phyloP scores from a whole-genome alignment of 2,113 vertebrate genomes.

The Pyxicephalus adspersus region DNA sequence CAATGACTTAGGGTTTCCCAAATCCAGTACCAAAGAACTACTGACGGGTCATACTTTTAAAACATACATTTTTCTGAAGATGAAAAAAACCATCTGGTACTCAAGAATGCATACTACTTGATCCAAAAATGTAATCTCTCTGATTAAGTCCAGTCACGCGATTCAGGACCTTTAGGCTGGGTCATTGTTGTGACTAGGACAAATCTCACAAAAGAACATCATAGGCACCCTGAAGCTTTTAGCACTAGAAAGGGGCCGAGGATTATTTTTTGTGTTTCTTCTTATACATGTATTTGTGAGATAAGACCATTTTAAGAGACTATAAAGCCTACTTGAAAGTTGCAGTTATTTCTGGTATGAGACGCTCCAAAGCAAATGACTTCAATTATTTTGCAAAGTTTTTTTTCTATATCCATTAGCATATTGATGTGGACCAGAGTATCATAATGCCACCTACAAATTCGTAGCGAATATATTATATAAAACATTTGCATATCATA shows the following conservation, averaged over 20 bases:
- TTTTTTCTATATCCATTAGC: constrained; percentile 39
- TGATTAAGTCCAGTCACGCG: background rate
- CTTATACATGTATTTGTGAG: constrained; percentile 16
- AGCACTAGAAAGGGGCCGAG: background rate
- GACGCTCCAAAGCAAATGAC: constrained; percentile 23
- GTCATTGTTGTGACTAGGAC: background rate
- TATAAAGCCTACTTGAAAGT: constrained; percentile 30
- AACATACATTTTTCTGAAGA: too few species aligned
- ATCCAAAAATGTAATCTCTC: background rate
- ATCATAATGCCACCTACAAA: constrained; percentile 48
- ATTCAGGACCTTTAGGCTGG: background rate
- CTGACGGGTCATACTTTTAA: too few species aligned
- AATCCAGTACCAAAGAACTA: too few species aligned
- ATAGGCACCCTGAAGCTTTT: background rate
- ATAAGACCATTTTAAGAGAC: constrained; percentile 25
- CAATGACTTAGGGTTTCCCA: too few species aligned
- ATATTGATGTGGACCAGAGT: constrained; percentile 45
- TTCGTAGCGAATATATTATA: constrained; percentile 50
- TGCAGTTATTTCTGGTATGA: constrained; percentile 24
- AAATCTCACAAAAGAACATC: constrained; percentile 9
- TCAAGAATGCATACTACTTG: background rate
- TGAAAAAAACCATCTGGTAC: background rate
- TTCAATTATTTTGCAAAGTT: constrained; percentile 19
- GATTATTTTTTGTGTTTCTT: constrained; percentile 7
- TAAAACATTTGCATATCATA: constrained; percentile 46